Evolutionary conservation across 2,888 invertebrate species (phyloP).

Genomic region (Melangyna quadrimaculata): DNA sequence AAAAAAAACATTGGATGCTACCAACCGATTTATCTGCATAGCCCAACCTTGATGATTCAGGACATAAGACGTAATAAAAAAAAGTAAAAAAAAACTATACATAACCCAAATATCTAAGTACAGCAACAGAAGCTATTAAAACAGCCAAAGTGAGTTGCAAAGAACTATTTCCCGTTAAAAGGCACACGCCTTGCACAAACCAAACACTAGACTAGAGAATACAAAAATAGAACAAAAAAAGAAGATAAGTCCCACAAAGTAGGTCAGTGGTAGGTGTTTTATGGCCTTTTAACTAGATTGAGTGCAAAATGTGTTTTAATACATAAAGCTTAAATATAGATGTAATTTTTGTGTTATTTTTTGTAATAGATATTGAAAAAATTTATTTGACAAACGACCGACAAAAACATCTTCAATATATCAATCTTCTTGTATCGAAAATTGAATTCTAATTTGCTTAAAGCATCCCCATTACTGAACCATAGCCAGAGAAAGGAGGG

Average conservation of each 20-base stretch:
- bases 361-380: neutral
- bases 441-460: conserved; percentile 23
- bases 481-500: neutral
- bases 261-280: conserved; percentile 42
- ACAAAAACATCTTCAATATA: neutral
- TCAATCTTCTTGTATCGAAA: conserved; percentile 40
- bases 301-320: conserved; percentile 30
- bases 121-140: conserved; percentile 20
- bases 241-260: conserved; percentile 15
- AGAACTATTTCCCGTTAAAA: conserved; percentile 24
- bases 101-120: neutral
- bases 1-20: neutral
- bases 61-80: conserved; percentile 2
- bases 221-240: neutral
- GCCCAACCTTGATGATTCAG: conserved; percentile 37
- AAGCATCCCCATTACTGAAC: neutral
- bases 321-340: neutral
- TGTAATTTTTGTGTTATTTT: neutral
- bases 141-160: conserved; percentile 34
- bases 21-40: conserved; percentile 29
- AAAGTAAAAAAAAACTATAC: neutral
- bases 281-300: conserved; percentile 2
- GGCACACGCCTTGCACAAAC: conserved; percentile 35
- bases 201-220: no score
- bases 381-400: conserved; percentile 6